Evolutionary conservation across 2,888 invertebrate genomes (phyloP).

Genomic region (Pomacea canaliculata): DNA sequence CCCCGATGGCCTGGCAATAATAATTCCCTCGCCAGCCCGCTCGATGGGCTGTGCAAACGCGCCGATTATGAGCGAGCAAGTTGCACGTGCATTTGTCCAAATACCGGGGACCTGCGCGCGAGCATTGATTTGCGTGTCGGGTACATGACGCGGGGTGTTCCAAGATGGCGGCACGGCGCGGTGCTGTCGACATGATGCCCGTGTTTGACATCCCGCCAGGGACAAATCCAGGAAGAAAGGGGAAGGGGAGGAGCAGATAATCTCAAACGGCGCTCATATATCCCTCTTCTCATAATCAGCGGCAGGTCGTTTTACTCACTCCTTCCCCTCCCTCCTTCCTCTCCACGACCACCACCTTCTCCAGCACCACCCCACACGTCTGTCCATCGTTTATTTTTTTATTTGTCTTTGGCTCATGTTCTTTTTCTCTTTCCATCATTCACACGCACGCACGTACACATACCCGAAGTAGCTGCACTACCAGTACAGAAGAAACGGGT

Average conservation of each 20-base stretch:
- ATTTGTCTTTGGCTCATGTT: no score
- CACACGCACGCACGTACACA: no score
- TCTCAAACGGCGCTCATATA: no score
- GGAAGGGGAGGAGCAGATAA: no score
- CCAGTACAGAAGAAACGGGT: no score
- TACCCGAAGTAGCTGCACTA: no score
- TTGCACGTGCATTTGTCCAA: slow-evolving; percentile 22
- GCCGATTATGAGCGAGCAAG: slow-evolving; percentile 24
- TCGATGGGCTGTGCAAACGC: slow-evolving; percentile 29
- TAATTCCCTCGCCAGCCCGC: slow-evolving; percentile 18
- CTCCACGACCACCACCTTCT: not conserved
- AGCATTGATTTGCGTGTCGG: slow-evolving; percentile 12
- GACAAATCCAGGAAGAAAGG: no score
- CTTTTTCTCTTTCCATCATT: no score
- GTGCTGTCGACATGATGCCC: not conserved
- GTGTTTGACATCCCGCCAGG: not conserved
- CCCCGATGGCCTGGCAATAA: slow-evolving; percentile 20
- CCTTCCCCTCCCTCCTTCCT: not conserved
- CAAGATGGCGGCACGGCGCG: not conserved
- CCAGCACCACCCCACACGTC: not conserved
- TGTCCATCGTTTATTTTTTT: not conserved
- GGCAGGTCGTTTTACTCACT: not conserved
- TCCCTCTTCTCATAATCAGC: slow-evolving; percentile 1
- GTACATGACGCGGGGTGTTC: not conserved
- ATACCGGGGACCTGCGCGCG: slow-evolving; percentile 7